Conservation (phyloP, 2,113 vertebrate genomes). For the Rafetus swinhoei region DNA sequence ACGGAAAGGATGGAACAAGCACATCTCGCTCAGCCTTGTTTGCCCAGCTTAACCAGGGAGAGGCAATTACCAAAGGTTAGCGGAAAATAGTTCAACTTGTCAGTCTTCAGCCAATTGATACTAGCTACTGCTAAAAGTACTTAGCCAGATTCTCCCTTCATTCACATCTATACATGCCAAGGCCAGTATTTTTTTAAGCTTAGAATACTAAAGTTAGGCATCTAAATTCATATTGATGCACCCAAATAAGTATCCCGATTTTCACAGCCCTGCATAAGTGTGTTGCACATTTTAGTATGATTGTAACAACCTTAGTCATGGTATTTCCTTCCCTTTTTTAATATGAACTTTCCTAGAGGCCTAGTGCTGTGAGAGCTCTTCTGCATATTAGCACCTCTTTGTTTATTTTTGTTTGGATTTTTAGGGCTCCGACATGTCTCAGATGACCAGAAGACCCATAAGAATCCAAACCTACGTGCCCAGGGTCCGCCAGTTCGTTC, state of each 20-base stretch:
- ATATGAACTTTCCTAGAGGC: not conserved
- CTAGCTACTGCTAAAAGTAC: not conserved
- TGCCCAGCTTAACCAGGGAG: constrained; percentile 94
- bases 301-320: not conserved
- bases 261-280: not conserved
- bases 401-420: not conserved
- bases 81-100: not conserved
- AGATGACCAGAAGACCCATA: constrained; percentile 92
- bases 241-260: not conserved
- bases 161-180: not conserved
- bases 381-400: not conserved
- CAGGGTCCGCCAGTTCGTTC: constrained; percentile 75
- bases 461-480: constrained; percentile 88
- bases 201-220: not conserved
- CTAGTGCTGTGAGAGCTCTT: not conserved
- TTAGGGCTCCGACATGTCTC: constrained; percentile 92
- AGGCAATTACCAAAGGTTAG: constrained; percentile 92
- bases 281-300: not conserved
- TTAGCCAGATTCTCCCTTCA: not conserved
- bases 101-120: not conserved
- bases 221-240: not conserved
- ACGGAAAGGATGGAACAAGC: constrained; percentile 67
- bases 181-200: not conserved
- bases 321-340: not conserved
- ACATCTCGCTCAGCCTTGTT: constrained; percentile 89